Conservation (phyloP, 2,888 invertebrate genomes). For the Muscina levida region DNA sequence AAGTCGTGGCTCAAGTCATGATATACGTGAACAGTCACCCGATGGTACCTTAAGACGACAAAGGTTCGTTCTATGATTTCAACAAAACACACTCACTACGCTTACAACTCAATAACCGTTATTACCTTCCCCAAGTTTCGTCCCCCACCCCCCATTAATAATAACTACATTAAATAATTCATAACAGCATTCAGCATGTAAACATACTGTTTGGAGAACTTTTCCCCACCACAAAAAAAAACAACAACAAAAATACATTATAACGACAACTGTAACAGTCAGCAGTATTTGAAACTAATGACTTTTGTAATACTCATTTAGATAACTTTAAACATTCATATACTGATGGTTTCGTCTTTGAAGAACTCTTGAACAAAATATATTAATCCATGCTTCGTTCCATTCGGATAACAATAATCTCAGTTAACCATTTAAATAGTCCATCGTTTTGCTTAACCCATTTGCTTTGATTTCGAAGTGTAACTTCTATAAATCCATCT, state of each 20-base stretch:
- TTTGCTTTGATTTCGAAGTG: conserved; percentile 50
- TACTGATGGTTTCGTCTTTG: neutral
- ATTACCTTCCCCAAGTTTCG: conserved; percentile 16
- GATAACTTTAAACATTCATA: neutral
- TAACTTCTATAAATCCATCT: too few relatives aligned
- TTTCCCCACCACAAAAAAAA: neutral
- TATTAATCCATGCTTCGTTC: neutral
- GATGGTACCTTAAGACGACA: conserved; percentile 87
- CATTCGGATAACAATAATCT: neutral
- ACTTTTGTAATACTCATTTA: neutral
- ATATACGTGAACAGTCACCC: conserved; percentile 87
- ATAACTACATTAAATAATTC: conserved; percentile 49
- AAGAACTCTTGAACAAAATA: conserved; percentile 3
- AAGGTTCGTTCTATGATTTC: conserved; percentile 83
- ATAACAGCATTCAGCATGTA: conserved; percentile 42
- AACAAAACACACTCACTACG: conserved; percentile 67
- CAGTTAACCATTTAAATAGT: conserved; percentile 42
- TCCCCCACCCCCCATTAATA: conserved; percentile 53
- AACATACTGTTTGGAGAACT: neutral
- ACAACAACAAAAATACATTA: neutral
- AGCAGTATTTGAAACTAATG: neutral
- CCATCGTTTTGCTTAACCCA: conserved; percentile 65
- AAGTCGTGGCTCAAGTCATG: conserved; percentile 88
- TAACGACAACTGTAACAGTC: neutral
- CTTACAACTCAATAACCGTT: conserved; percentile 50